Evolutionary conservation across 2,113 vertebrate species (phyloP).

Genomic region (Herpetotheres cachinnans): DNA sequence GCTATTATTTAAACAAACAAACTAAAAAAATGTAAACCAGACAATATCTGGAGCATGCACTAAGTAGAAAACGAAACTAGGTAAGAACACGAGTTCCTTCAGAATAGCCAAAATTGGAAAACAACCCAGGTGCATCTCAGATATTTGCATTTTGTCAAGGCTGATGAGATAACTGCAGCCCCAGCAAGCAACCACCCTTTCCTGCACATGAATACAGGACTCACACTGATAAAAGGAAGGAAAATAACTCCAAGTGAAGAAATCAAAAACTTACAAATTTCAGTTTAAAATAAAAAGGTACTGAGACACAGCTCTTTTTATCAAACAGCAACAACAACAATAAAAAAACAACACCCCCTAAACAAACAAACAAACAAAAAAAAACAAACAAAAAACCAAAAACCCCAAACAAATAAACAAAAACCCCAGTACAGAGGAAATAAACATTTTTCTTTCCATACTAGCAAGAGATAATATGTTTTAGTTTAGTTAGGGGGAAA

Average conservation of each 20-base stretch:
- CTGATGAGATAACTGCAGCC: background rate
- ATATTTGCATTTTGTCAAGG: background rate
- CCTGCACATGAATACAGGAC: background rate
- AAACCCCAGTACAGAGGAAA: rapidly evolving
- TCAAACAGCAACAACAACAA: background rate
- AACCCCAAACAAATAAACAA: background rate
- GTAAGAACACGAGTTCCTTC: rapidly evolving
- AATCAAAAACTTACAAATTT: background rate
- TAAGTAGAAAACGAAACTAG: background rate
- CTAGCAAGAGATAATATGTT: background rate
- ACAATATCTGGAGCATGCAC: background rate
- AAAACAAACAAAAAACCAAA: background rate
- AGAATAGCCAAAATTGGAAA: background rate
- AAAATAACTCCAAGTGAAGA: background rate
- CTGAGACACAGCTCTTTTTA: background rate
- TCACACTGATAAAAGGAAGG: background rate
- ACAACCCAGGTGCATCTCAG: background rate
- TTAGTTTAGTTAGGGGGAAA: background rate
- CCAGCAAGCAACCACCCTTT: background rate
- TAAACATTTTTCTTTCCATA: background rate
- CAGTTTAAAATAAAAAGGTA: background rate
- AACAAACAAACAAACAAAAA: background rate
- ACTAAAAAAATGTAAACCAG: background rate
- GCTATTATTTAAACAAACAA: background rate
- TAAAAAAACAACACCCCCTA: rapidly evolving